Conservation (phyloP, 2,797 vertebrate species). For the Hypotaenidia okinawae region DNA sequence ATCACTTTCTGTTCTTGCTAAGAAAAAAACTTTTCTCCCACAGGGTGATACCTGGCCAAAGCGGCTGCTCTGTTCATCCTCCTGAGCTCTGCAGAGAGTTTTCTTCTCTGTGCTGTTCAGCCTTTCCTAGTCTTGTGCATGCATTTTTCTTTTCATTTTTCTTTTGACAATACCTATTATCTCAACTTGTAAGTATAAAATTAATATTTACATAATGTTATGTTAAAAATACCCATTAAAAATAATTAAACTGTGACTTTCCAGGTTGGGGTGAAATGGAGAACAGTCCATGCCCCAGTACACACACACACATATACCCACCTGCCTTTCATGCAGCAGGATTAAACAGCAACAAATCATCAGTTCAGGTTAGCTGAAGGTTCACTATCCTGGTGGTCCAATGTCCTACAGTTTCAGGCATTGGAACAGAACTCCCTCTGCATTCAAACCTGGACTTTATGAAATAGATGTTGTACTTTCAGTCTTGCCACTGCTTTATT, state of each 20-base stretch:
- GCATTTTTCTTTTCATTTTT: not conserved
- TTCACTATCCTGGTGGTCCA: not conserved
- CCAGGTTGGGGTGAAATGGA: not conserved
- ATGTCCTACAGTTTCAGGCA: not conserved
- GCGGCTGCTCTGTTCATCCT: not conserved
- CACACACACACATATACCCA: too few species aligned
- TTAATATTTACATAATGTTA: constrained; percentile 30
- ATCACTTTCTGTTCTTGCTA: not conserved
- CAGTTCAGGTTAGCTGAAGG: not conserved
- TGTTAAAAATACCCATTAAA: not conserved
- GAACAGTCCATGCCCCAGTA: not conserved
- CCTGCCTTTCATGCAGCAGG: not conserved
- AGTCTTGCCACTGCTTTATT: not conserved
- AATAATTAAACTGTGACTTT: not conserved
- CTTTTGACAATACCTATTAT: constrained; percentile 17
- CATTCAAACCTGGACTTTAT: not conserved
- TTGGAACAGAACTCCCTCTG: not conserved
- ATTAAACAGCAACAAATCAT: not conserved
- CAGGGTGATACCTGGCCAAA: not conserved
- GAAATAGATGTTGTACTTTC: not conserved
- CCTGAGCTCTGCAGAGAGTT: not conserved
- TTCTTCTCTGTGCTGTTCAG: not conserved
- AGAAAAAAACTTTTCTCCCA: not conserved
- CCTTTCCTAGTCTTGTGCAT: not conserved
- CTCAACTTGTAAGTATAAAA: constrained; percentile 20